Conservation (phyloP, 2,888 invertebrate genomes). For the Argynnis bischoffii region DNA sequence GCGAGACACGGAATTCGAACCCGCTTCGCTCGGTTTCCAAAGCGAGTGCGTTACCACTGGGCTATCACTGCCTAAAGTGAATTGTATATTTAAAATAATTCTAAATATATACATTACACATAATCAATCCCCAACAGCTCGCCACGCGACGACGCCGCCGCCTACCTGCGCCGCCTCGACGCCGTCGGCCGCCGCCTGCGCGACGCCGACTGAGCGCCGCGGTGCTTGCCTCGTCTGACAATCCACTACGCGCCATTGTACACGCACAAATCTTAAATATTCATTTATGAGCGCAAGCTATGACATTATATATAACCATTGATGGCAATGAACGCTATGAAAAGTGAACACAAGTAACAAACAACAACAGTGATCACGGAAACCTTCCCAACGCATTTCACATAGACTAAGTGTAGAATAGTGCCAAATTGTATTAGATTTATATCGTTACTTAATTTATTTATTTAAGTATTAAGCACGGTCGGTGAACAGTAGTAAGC, state of each 20-base stretch:
- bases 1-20: too few species aligned
- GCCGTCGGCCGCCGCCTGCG: slow-evolving; percentile 61
- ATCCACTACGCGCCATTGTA: background rate
- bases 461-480: slow-evolving; percentile 46
- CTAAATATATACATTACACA: background rate
- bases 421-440: slow-evolving; percentile 71
- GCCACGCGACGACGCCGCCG: slow-evolving; percentile 50
- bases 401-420: slow-evolving; percentile 65
- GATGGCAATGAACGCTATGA: too few species aligned
- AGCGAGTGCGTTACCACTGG: too few species aligned
- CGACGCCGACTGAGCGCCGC: slow-evolving; percentile 57
- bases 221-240: slow-evolving; percentile 43
- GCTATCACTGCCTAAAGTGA: background rate
- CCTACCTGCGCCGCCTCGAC: slow-evolving; percentile 62
- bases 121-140: slow-evolving; percentile 15
- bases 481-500: slow-evolving; percentile 38
- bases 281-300: too few species aligned
- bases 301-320: too few species aligned
- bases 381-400: slow-evolving; percentile 46
- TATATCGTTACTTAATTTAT: slow-evolving; percentile 75
- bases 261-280: too few species aligned
- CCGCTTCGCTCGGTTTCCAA: too few species aligned
- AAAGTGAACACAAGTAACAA: background rate
- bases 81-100: background rate
- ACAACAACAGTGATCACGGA: background rate